Percentiles rank a stretch among this genome's conserved stretches.
Conservation (phyloP, 2,113 vertebrate genomes). For the Boulengeromyrus knoepffleri region DNA sequence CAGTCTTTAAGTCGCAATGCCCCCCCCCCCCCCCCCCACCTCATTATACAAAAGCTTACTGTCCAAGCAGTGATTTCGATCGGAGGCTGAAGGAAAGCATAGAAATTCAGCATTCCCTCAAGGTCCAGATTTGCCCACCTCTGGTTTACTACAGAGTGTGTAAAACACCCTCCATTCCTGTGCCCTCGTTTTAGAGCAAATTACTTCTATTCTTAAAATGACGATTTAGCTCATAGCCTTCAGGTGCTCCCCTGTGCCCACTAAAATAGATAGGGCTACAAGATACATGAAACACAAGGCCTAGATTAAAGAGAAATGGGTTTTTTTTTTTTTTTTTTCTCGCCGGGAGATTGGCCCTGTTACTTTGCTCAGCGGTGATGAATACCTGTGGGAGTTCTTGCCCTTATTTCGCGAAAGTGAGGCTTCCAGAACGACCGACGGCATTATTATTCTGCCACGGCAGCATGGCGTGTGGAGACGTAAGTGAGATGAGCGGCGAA, state of each 20-base stretch:
- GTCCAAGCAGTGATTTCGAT: background rate
- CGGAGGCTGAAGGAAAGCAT: background rate
- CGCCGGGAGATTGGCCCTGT: conserved; percentile 36
- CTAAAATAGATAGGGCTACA: conserved; percentile 37
- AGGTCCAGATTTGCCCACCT: background rate
- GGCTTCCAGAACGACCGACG: background rate
- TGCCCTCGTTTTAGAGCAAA: conserved; percentile 14
- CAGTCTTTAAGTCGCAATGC: background rate
- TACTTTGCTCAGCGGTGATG: conserved; percentile 32
- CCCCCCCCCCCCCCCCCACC: background rate
- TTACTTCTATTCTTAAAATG: conserved; percentile 20
- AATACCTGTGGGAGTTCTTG: conserved; percentile 35
- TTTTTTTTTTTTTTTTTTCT: conserved; percentile 33
- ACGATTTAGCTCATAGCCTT: conserved; percentile 11
- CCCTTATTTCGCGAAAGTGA: conserved; percentile 25
- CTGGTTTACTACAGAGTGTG: conserved; percentile 4
- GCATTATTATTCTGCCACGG: conserved; percentile 8
- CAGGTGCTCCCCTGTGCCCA: conserved; percentile 29
- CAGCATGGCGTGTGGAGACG: background rate
- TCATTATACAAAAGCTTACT: background rate
- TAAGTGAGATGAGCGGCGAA: background rate
- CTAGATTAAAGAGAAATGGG: conserved; percentile 57
- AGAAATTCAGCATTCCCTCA: background rate
- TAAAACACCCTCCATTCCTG: background rate
- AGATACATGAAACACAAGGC: conserved; percentile 40